These are phyloP conservation scores for Axis porcinus DNA, from an alignment of 2,113 vertebrate species.

Conservation along the genomic window DNA sequence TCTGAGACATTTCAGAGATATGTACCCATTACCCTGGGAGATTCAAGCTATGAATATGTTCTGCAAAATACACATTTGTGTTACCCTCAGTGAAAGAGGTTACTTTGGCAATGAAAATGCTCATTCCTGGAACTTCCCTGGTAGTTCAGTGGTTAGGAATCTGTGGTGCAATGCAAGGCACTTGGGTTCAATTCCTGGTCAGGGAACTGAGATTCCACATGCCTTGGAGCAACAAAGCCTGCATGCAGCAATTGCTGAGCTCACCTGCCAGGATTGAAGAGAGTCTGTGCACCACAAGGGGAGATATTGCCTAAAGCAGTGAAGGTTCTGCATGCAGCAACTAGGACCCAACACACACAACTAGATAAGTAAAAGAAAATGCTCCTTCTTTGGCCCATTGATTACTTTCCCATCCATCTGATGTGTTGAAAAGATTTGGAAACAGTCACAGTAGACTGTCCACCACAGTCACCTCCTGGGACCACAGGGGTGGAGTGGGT, in stretches of 20 bases:
- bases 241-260: neutral
- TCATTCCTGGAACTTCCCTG: neutral
- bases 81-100: neutral
- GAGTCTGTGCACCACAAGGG: neutral
- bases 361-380: neutral
- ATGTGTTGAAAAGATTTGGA: neutral
- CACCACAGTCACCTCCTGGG: neutral
- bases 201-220: neutral
- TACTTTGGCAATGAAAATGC: neutral
- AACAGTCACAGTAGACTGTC: neutral
- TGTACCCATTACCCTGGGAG: neutral
- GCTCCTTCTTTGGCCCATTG: neutral
- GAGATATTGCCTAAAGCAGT: neutral
- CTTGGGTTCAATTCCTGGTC: neutral
- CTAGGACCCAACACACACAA: neutral
- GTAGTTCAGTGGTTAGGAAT: neutral
- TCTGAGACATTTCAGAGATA: neutral
- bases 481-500: neutral
- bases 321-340: neutral
- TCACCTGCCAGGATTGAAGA: neutral
- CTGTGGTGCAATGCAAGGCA: neutral
- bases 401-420: neutral
- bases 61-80: neutral
- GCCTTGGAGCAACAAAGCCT: neutral
- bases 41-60: neutral